Evolutionary conservation across 1,140 invertebrate genomes (phyloP).

Genomic region (Pogonus chalceus): DNA sequence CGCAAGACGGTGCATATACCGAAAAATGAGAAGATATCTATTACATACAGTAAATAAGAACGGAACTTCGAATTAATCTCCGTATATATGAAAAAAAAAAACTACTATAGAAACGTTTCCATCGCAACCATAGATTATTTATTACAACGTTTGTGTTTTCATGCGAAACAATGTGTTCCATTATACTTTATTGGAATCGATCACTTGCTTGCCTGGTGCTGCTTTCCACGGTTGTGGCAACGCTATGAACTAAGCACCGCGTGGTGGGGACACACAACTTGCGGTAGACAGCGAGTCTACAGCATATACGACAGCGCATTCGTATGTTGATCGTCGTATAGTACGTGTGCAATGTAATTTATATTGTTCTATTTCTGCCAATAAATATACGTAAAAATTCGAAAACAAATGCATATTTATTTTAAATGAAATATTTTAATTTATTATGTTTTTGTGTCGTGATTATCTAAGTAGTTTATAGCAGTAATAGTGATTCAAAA

Average conservation of each 20-base stretch:
- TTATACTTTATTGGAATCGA: background rate
- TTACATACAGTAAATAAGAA: background rate
- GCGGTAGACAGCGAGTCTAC: background rate
- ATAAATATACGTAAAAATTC: no score
- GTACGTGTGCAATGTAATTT: background rate
- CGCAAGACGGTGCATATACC: no score
- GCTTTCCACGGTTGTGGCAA: background rate
- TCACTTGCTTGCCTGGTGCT: background rate
- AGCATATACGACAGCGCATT: background rate
- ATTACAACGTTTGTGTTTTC: background rate
- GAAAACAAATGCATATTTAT: no score
- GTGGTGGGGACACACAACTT: background rate
- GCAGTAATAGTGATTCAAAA: no score
- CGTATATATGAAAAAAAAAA: background rate
- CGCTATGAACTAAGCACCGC: background rate
- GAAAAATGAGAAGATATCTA: background rate
- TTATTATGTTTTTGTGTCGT: no score
- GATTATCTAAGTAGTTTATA: no score
- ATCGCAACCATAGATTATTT: background rate
- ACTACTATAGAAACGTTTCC: background rate
- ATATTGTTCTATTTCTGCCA: no score
- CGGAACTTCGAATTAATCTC: background rate
- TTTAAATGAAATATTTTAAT: no score
- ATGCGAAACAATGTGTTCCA: constrained; percentile 4
- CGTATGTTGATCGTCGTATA: background rate